Evolutionary conservation across 2,888 invertebrate species (phyloP).

Genomic region (Amphimallon solstitiale): DNA sequence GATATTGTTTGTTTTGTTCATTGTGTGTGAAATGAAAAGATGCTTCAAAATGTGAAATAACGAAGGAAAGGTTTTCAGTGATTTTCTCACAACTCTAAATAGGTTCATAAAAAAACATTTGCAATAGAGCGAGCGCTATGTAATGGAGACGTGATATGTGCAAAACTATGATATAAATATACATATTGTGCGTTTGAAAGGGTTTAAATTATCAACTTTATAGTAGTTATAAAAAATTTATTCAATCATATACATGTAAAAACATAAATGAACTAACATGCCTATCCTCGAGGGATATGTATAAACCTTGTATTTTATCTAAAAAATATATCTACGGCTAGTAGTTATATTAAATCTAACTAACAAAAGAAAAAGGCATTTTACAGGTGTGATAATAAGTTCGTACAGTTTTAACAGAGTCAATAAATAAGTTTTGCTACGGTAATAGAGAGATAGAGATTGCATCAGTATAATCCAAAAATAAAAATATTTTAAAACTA

Average conservation of each 20-base stretch:
- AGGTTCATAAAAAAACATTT: conserved; percentile 3
- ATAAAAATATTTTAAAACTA: conserved; percentile 28
- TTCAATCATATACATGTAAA: conserved; percentile 10
- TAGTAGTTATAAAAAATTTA: conserved; percentile 19
- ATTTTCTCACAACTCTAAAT: no score
- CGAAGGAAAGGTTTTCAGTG: conserved; percentile 16
- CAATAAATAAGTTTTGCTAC: conserved; percentile 9
- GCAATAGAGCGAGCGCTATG: no score
- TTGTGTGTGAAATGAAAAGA: not conserved
- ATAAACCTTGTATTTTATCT: conserved; percentile 7
- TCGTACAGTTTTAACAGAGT: conserved; percentile 6
- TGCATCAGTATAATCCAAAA: conserved; percentile 9
- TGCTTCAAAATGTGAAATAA: not conserved
- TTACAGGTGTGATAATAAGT: conserved; percentile 19
- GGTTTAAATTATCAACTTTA: conserved; percentile 7
- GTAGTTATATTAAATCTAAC: conserved; percentile 18
- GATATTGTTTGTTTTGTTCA: not conserved
- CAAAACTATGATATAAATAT: not conserved
- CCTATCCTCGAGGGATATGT: not conserved
- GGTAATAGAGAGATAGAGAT: conserved; percentile 7
- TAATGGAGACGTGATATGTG: not conserved
- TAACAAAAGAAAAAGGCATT: conserved; percentile 6
- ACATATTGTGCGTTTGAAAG: conserved; percentile 8
- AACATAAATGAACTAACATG: conserved; percentile 8
- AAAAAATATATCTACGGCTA: conserved; percentile 3